phyloP scores from a whole-genome alignment of 2,888 invertebrate species.

The Meiosimyza decipiens region DNA sequence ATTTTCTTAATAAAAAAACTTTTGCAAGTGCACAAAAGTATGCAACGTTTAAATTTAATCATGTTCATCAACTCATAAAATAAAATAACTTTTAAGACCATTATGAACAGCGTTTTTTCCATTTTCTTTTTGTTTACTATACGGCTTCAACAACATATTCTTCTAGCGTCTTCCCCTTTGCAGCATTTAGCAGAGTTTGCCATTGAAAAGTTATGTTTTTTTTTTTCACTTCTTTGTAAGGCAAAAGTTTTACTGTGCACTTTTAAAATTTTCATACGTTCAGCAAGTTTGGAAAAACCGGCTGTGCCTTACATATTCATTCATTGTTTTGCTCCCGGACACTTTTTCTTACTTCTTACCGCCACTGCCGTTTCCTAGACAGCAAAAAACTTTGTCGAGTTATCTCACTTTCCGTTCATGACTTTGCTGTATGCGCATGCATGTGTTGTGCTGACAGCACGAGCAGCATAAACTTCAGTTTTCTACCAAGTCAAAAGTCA shows the following conservation, averaged over 20 bases:
- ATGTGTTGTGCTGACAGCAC: neutral
- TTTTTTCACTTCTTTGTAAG: neutral
- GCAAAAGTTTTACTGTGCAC: too few relatives aligned
- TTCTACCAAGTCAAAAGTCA: conserved; percentile 6
- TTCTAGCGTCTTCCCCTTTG: neutral
- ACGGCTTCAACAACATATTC: neutral
- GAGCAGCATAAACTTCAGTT: neutral
- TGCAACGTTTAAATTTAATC: neutral
- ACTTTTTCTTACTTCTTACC: too few relatives aligned
- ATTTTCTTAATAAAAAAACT: too few relatives aligned
- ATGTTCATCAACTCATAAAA: conserved; percentile 3
- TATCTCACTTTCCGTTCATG: too few relatives aligned
- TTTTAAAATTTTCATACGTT: too few relatives aligned
- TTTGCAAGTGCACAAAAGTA: neutral
- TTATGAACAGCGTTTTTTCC: neutral
- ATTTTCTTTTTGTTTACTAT: neutral
- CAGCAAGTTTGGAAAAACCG: too few relatives aligned
- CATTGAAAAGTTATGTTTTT: neutral
- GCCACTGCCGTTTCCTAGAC: too few relatives aligned
- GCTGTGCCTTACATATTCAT: too few relatives aligned
- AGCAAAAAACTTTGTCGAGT: too few relatives aligned
- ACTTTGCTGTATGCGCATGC: too few relatives aligned
- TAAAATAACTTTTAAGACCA: neutral
- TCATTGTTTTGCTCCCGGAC: too few relatives aligned
- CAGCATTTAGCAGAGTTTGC: neutral